Conservation (phyloP, 2,797 vertebrate species). For the Garrulus glandarius region DNA sequence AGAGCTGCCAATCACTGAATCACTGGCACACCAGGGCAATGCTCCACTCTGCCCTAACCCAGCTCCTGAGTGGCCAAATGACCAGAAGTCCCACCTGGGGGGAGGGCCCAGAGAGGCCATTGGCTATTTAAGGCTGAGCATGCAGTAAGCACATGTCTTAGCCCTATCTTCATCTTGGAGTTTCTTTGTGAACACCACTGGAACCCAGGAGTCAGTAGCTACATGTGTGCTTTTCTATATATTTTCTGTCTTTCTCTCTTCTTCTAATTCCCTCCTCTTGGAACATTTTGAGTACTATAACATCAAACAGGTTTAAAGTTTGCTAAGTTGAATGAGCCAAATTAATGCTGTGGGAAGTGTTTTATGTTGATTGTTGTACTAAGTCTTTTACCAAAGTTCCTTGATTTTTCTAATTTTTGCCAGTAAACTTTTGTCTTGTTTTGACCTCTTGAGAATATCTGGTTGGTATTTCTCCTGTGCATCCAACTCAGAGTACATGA, state of each 20-base stretch:
- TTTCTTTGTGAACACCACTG: accelerated
- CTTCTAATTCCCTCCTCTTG: neutral
- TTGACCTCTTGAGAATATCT: neutral
- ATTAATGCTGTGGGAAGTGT: neutral
- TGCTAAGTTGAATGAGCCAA: neutral
- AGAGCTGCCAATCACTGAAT: neutral
- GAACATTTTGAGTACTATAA: neutral
- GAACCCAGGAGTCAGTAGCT: neutral
- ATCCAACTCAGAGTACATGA: neutral
- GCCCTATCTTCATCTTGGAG: accelerated
- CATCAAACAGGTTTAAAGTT: neutral
- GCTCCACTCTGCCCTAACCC: neutral
- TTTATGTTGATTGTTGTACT: neutral
- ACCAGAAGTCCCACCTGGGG: too few species aligned
- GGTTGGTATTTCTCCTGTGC: accelerated
- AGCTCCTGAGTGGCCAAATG: neutral
- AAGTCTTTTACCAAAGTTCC: neutral
- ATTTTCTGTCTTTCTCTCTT: neutral
- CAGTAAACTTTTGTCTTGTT: neutral
- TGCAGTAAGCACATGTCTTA: accelerated
- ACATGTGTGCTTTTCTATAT: neutral
- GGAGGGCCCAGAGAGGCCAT: neutral
- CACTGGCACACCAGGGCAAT: accelerated
- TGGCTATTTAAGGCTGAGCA: neutral
- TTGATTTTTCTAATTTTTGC: neutral